A percentile compares a stretch with the other conserved stretches of the same genome.
Evolutionary conservation across 2,113 vertebrate species (phyloP).

Genomic region (Natator depressus): DNA sequence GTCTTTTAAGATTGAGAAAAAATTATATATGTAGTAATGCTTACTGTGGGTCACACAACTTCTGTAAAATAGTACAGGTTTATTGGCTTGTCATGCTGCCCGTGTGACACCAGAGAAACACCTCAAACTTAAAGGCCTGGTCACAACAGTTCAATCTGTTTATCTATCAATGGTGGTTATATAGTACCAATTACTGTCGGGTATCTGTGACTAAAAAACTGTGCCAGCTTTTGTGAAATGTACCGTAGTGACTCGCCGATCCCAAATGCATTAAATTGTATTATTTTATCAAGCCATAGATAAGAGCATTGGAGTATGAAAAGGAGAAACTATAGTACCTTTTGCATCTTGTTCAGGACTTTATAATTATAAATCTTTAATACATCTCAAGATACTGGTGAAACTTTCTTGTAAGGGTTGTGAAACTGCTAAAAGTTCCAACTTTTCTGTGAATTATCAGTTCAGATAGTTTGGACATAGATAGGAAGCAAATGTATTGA

Average conservation of each 20-base stretch:
- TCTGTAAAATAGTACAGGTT: background rate
- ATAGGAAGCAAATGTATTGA: background rate
- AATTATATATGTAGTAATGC: background rate
- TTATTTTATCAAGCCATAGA: background rate
- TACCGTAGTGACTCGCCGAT: background rate
- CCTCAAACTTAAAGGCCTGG: background rate
- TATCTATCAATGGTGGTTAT: background rate
- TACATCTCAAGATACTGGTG: background rate
- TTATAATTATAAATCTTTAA: background rate
- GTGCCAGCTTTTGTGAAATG: background rate
- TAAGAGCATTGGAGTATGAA: background rate
- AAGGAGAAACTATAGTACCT: background rate
- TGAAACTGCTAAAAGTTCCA: background rate
- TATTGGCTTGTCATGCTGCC: background rate
- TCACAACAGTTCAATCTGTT: background rate
- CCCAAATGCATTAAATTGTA: background rate
- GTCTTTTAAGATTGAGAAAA: background rate
- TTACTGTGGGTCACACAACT: background rate
- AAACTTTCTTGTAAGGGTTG: background rate
- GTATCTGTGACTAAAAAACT: background rate
- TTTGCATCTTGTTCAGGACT: background rate
- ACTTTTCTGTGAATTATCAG: background rate
- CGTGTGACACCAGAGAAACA: background rate
- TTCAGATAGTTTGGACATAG: background rate
- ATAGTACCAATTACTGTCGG: background rate